Percentiles rank a stretch among this genome's conserved stretches.
Evolutionary conservation across 2,888 invertebrate species (phyloP).

Genomic region (Stictocephala bisonia): DNA sequence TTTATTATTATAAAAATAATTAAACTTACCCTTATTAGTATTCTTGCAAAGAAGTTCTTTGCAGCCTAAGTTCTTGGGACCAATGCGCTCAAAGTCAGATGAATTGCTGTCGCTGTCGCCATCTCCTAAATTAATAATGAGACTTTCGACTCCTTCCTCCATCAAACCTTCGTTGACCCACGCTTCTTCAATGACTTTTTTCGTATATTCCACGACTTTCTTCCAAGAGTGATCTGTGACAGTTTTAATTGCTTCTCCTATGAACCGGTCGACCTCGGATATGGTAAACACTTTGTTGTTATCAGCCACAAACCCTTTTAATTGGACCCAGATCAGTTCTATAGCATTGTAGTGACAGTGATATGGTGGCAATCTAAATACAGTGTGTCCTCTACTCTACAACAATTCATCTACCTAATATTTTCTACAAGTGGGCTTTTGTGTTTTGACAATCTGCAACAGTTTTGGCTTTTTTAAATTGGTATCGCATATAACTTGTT

Average conservation of each 20-base stretch:
- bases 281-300: not conserved
- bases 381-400: not conserved
- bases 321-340: constrained; percentile 19
- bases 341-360: constrained; percentile 15
- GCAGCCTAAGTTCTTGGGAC: too few species aligned
- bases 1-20: too few species aligned
- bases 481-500: not conserved
- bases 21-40: too few species aligned
- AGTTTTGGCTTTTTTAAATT: constrained; percentile 1
- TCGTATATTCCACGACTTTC: not conserved
- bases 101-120: not conserved
- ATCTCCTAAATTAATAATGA: not conserved
- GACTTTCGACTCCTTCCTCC: not conserved
- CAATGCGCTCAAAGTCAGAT: too few species aligned
- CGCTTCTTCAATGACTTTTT: constrained; percentile 12
- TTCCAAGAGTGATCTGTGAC: not conserved
- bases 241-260: not conserved
- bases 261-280: not conserved
- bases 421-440: not conserved
- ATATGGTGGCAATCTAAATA: constrained; percentile 9
- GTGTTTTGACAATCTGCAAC: not conserved
- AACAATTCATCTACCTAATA: constrained; percentile 11
- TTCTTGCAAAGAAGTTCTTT: too few species aligned
- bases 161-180: not conserved
- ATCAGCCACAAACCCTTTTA: constrained; percentile 5